Percentiles rank a stretch among this genome's conserved stretches.
Conservation (phyloP, 2,888 invertebrate species). For the Brachypterus glaber region DNA sequence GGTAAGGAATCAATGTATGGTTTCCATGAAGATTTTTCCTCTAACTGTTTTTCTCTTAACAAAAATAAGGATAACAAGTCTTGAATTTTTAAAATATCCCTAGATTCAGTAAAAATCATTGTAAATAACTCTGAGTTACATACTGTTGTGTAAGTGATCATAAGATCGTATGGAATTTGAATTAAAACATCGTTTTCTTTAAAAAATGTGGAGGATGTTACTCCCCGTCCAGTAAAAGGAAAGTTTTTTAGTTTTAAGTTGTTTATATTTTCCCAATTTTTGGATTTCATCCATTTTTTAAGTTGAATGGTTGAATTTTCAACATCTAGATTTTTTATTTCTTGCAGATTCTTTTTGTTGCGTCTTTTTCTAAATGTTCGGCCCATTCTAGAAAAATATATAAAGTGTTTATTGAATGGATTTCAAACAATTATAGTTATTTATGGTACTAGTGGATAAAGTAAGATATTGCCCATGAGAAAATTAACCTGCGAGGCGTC, state of each 20-base stretch:
- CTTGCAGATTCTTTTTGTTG: constrained; percentile 26
- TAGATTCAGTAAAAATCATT: constrained; percentile 10
- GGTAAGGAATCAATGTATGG: constrained; percentile 65
- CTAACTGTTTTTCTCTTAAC: constrained; percentile 54
- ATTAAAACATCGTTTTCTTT: constrained; percentile 50
- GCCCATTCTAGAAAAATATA: too few relatives aligned
- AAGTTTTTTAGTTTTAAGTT: constrained; percentile 52
- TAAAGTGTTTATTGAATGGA: too few relatives aligned
- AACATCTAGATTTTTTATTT: constrained; percentile 31
- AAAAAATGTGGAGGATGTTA: constrained; percentile 52
- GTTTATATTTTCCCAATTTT: constrained; percentile 48
- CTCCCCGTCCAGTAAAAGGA: constrained; percentile 61
- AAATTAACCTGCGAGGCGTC: too few relatives aligned
- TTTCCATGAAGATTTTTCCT: constrained; percentile 47
- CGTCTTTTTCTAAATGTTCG: constrained; percentile 40
- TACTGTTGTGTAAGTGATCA: constrained; percentile 41
- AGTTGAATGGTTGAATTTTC: constrained; percentile 41
- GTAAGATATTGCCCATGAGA: too few relatives aligned
- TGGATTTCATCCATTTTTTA: constrained; percentile 45
- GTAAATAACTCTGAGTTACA: constrained; percentile 13
- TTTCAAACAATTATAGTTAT: too few relatives aligned
- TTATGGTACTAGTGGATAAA: too few relatives aligned
- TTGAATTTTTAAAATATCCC: constrained; percentile 49
- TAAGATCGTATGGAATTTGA: constrained; percentile 49
- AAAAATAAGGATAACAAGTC: constrained; percentile 67